These are phyloP conservation scores for Sapajus apella DNA, from an alignment of 2,113 vertebrate genomes.

Conservation along the genomic window DNA sequence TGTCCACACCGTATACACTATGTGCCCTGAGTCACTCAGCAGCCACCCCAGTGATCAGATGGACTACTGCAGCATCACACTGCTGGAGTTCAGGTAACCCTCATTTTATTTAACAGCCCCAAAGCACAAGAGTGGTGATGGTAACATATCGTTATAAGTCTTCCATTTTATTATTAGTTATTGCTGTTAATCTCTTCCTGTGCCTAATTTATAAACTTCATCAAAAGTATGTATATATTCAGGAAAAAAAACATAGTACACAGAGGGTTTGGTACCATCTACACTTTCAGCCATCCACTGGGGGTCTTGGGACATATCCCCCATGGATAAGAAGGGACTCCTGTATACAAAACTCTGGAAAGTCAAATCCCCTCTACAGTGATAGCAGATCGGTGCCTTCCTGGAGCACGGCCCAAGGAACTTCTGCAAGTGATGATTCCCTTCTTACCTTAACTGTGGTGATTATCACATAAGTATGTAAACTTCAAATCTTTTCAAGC, in stretches of 20 bases:
- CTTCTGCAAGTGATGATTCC: accelerated
- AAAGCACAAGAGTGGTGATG: not conserved
- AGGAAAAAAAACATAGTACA: not conserved
- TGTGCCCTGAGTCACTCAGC: not conserved
- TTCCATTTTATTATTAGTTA: not conserved
- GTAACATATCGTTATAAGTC: not conserved
- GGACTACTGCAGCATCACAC: not conserved
- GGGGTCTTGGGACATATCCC: not conserved
- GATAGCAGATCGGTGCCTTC: not conserved
- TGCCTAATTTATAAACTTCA: not conserved
- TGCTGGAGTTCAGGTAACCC: not conserved
- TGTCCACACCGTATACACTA: not conserved
- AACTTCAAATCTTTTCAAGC: not conserved
- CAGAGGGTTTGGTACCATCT: not conserved
- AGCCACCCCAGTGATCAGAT: not conserved
- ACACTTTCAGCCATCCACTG: not conserved
- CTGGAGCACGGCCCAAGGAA: no score
- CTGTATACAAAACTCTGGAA: not conserved
- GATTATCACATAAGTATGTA: not conserved
- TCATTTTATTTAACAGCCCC: not conserved
- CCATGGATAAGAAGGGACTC: not conserved
- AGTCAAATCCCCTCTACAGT: not conserved
- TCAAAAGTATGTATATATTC: not conserved
- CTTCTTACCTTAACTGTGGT: not conserved
- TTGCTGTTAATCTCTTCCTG: not conserved